These are phyloP conservation scores for Mus spretus DNA, from an alignment of 2,797 vertebrate genomes.

Conservation along the genomic window DNA sequence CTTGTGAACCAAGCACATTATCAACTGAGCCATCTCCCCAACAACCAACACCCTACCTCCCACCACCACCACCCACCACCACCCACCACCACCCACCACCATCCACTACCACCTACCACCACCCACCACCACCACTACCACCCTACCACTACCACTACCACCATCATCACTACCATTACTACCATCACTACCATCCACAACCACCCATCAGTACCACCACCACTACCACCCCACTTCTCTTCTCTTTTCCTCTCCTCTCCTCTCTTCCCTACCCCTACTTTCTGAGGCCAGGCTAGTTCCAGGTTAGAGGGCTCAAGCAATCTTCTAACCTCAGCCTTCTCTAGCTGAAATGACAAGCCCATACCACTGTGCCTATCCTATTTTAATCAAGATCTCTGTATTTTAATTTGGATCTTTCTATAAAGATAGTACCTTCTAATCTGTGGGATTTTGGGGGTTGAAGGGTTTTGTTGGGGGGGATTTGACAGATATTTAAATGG, in stretches of 20 bases:
- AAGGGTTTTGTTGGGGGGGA: neutral
- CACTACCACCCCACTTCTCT: neutral
- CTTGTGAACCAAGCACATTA: neutral
- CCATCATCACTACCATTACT: no score
- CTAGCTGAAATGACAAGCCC: neutral
- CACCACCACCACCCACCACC: no score
- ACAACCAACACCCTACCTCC: neutral
- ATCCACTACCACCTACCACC: neutral
- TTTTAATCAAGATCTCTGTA: constrained; percentile 1
- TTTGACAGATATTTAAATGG: neutral
- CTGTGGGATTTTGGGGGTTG: neutral
- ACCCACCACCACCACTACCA: neutral
- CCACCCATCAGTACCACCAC: no score
- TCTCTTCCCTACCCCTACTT: neutral
- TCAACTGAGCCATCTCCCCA: neutral
- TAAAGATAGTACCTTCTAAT: neutral
- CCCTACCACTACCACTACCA: neutral
- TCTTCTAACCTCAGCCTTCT: neutral
- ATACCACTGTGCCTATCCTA: neutral
- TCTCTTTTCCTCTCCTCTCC: neutral
- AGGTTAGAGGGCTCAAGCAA: neutral
- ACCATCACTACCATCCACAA: no score
- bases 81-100: neutral
- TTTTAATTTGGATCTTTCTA: neutral
- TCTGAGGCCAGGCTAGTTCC: neutral